Evolutionary conservation across 1,140 invertebrate species (phyloP).

Genomic region (Arion vulgaris): DNA sequence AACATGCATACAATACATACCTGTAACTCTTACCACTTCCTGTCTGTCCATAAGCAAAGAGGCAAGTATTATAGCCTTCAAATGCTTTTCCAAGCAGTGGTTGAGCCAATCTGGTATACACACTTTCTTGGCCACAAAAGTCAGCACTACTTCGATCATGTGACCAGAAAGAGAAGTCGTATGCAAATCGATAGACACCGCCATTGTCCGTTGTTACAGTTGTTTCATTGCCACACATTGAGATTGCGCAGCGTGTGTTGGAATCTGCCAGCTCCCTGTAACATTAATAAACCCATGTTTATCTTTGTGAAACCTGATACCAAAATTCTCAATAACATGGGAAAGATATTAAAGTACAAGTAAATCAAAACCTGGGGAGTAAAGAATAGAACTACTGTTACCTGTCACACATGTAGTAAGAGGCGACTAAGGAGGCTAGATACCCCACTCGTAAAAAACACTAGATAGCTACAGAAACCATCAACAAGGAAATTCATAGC

Average conservation of each 20-base stretch:
- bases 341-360: too few species aligned
- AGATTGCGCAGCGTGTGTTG: slow-evolving; percentile 74
- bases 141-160: slow-evolving; percentile 59
- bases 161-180: slow-evolving; percentile 79
- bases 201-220: slow-evolving; percentile 73
- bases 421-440: too few species aligned
- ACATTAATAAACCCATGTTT: too few species aligned
- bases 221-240: slow-evolving; percentile 76
- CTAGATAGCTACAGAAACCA: too few species aligned
- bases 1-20: slow-evolving; percentile 45
- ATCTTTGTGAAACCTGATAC: too few species aligned
- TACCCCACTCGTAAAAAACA: too few species aligned
- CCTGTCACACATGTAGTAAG: too few species aligned
- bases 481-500: too few species aligned
- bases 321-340: too few species aligned
- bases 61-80: slow-evolving; percentile 74
- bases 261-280: slow-evolving; percentile 74
- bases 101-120: slow-evolving; percentile 68
- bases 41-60: slow-evolving; percentile 97
- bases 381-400: too few species aligned
- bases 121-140: slow-evolving; percentile 66
- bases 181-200: slow-evolving; percentile 75
- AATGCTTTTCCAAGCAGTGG: slow-evolving; percentile 70
- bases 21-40: slow-evolving; percentile 91
- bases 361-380: too few species aligned